Evolutionary conservation across 2,113 vertebrate genomes (phyloP), one percentile per base, ranked within the genome.

Genomic region (human): DNA sequence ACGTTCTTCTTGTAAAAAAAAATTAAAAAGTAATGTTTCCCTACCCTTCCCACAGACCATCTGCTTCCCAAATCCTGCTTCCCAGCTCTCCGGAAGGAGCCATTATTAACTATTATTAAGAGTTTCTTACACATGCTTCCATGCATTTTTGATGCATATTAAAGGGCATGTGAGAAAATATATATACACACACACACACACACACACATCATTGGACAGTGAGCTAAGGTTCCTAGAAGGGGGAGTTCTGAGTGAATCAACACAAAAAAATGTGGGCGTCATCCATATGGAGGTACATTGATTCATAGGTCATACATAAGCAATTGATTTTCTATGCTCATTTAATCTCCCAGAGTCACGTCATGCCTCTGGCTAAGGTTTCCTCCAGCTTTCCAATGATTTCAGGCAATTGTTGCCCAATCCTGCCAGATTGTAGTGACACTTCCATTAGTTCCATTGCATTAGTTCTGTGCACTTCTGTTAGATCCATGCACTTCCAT

Each of bases 31-130:
- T 84, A 48, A 95, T 97, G 55, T 92, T 91, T 96, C 22, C 45
- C 32, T 8, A 93, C 57, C 50, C 75, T 96, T 97, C 97, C 97
- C 84, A 97, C 94, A 96, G 92, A 95, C 93, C 95, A 97, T 97
- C 96, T 97, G 96, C 75, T 92, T 96, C 52, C 43, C 38, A 92
- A 84, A 78, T 96, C 25, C 75, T 92, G 8, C 13, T 90, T 59
- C 38, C 30, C 32, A 90, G 75, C 23, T 93, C 55, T 84, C 30
- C 27, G 70, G 27, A 96, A 94, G 59, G 9, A 91, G 70, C 16
- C 23, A 20, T 70, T 79, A 79, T 81, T 92, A 95, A 88, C 89
- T 83, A 75, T 68, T 89, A 90, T 87, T 76, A 92, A 55, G n/a
- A 87, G 75, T 32, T 92, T 87, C 50, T 79, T 66, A 45, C 8